These are phyloP conservation scores for Cephalopachus bancanus DNA, from an alignment of 2,797 vertebrate genomes.

Conservation along the genomic window DNA sequence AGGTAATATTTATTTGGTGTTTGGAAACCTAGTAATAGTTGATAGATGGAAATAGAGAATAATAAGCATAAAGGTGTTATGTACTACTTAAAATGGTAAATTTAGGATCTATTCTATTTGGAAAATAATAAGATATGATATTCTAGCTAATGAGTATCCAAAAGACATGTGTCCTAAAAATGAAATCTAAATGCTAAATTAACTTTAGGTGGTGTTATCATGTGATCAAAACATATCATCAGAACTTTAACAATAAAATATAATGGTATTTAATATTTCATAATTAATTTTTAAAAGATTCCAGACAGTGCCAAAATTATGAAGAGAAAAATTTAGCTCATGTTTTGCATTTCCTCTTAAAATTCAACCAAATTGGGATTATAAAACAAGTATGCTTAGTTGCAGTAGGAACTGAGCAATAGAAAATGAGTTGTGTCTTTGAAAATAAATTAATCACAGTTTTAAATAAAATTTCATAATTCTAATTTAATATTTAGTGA, in stretches of 20 bases:
- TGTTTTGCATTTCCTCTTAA: neutral
- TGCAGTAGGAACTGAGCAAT: neutral
- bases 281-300: neutral
- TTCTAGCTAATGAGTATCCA: neutral
- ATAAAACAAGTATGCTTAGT: neutral
- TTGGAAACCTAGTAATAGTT: neutral
- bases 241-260: neutral
- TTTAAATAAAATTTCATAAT: neutral
- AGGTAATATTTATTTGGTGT: neutral
- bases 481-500: constrained; percentile 9
- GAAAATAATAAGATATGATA: neutral
- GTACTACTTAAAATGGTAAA: neutral
- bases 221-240: neutral
- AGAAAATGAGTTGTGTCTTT: constrained; percentile 9
- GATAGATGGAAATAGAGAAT: neutral
- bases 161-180: neutral
- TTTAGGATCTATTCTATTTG: neutral
- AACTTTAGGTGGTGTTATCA: neutral
- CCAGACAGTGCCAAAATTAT: neutral
- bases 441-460: neutral
- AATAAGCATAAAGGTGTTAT: neutral
- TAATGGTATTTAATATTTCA: neutral
- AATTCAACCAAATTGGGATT: constrained; percentile 13
- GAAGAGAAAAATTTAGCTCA: neutral
- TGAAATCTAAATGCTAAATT: constrained; percentile 1